Evolutionary conservation across 2,888 invertebrate species (phyloP).

Genomic region (Pyrochroa serraticornis): DNA sequence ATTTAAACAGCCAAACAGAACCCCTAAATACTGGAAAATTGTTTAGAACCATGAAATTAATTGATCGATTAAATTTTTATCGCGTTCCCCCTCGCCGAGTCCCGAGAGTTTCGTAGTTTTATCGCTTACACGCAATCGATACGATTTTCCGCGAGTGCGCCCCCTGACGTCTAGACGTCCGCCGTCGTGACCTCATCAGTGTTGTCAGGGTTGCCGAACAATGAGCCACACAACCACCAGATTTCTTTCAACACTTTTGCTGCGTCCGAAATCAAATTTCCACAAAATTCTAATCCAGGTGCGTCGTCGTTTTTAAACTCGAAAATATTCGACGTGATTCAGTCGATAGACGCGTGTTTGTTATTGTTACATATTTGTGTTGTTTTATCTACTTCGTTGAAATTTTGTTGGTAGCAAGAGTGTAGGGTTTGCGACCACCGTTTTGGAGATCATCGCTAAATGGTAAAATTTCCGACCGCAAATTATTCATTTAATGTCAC

Average conservation of each 20-base stretch:
- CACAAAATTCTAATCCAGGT: not conserved
- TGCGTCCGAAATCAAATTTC: not conserved
- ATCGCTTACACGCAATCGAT: slow-evolving; percentile 24
- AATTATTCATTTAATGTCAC: not conserved
- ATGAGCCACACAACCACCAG: slow-evolving; percentile 29
- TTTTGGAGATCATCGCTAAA: too few species aligned
- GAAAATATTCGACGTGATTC: slow-evolving; percentile 13
- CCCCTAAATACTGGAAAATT: too few species aligned
- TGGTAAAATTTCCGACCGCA: not conserved
- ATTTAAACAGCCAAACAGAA: not conserved
- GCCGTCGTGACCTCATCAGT: slow-evolving; percentile 20
- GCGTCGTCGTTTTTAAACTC: not conserved
- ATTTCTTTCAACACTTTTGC: slow-evolving; percentile 4
- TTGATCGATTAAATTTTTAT: not conserved
- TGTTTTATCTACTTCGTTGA: slow-evolving; percentile 1
- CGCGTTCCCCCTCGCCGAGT: not conserved
- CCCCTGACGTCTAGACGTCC: slow-evolving; percentile 25
- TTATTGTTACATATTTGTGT: not conserved
- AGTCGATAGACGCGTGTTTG: slow-evolving; percentile 1
- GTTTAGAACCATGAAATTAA: too few species aligned
- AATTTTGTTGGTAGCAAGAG: too few species aligned
- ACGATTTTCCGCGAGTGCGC: slow-evolving; percentile 13
- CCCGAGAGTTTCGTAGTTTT: slow-evolving; percentile 18
- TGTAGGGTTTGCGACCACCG: too few species aligned
- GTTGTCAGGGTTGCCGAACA: slow-evolving; percentile 26